These are phyloP conservation scores for Drosophila varians DNA, from an alignment of 1,140 invertebrate genomes.

Conservation along the genomic window DNA sequence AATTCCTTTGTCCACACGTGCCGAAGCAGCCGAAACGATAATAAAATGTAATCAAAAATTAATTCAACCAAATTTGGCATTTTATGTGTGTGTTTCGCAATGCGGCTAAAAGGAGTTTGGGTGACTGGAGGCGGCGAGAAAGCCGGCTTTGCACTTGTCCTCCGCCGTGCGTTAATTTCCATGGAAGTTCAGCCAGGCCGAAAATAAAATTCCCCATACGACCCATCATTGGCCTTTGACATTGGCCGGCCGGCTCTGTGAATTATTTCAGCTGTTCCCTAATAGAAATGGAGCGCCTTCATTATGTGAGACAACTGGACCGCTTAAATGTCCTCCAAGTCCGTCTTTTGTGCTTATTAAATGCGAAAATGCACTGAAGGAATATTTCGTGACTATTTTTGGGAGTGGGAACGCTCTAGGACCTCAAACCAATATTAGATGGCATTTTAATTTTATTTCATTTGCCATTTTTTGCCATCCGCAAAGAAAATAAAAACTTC, in stretches of 20 bases:
- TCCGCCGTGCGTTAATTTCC: constrained; percentile 22
- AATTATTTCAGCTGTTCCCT: constrained; percentile 39
- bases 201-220: constrained; percentile 20
- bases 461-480: constrained; percentile 1
- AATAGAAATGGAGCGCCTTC: constrained; percentile 6
- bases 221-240: constrained; percentile 11
- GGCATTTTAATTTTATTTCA: constrained; percentile 32
- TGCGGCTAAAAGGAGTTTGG: constrained; percentile 17
- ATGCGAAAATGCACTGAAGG: neutral
- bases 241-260: constrained; percentile 13
- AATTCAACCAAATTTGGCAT: constrained; percentile 46
- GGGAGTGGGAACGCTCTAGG: too few relatives aligned
- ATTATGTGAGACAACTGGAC: constrained; percentile 23
- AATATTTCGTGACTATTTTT: neutral
- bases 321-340: neutral
- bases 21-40: constrained; percentile 17
- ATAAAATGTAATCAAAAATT: constrained; percentile 61
- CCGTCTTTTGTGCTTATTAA: constrained; percentile 11
- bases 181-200: constrained; percentile 36
- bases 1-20: constrained; percentile 7
- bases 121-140: neutral
- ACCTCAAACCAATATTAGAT: neutral
- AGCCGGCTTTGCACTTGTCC: constrained; percentile 9
- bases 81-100: constrained; percentile 42
- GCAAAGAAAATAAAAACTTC: neutral